A percentile compares a stretch with the other conserved stretches of the same genome.
Conservation (phyloP, 2,113 vertebrate species). For the Pterophyllum scalare region DNA sequence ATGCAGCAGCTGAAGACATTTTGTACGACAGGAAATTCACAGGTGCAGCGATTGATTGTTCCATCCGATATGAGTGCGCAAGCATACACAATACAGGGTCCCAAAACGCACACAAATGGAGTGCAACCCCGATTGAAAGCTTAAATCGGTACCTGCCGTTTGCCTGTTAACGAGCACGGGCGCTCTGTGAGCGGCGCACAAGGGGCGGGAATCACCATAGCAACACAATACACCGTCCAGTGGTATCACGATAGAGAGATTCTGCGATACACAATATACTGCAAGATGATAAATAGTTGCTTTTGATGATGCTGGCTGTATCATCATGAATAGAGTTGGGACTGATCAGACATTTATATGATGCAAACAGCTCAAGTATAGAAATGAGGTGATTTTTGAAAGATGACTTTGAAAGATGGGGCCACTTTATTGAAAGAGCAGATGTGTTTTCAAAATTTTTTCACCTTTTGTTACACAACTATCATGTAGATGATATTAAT, state of each 20-base stretch:
- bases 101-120: not conserved
- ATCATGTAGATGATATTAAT: too few species aligned
- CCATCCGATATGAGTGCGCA: not conserved
- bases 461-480: too few species aligned
- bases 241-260: not conserved
- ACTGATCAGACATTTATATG: not conserved
- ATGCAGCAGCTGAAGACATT: not conserved
- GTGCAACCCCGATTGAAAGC: not conserved
- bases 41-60: not conserved
- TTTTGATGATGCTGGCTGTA: not conserved
- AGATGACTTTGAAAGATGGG: too few species aligned
- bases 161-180: not conserved
- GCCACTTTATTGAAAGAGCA: too few species aligned
- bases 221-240: not conserved
- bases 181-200: not conserved
- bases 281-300: too few species aligned
- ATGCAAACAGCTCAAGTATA: too few species aligned
- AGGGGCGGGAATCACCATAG: not conserved
- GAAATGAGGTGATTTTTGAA: too few species aligned
- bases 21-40: not conserved
- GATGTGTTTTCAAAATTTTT: too few species aligned
- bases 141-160: not conserved
- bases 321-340: not conserved
- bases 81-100: not conserved
- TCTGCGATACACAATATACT: too few species aligned